phyloP scores from a whole-genome alignment of 2,113 vertebrate genomes.

The Sarotherodon lohbergeri region DNA sequence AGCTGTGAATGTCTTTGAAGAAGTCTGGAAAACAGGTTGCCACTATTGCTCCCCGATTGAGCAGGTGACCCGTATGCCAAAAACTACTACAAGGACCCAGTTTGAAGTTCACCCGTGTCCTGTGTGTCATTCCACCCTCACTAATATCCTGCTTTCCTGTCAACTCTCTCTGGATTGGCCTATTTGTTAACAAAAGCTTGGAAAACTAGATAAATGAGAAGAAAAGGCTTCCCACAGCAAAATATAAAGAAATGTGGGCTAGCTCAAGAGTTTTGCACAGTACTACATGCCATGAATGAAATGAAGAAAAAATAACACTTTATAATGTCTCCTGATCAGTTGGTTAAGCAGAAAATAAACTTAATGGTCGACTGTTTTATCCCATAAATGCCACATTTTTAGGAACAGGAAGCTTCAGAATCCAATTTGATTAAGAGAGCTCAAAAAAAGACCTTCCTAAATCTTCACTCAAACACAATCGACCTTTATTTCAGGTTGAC shows the following conservation, averaged over 20 bases:
- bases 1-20: neutral
- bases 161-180: neutral
- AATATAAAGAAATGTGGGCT: neutral
- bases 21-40: neutral
- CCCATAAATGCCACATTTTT: neutral
- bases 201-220: neutral
- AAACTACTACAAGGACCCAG: neutral
- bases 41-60: neutral
- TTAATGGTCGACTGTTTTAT: neutral
- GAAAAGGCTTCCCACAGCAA: fast-evolving
- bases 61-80: neutral
- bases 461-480: neutral
- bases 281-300: neutral
- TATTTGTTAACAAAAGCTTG: neutral
- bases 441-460: neutral
- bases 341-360: neutral
- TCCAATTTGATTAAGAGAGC: neutral
- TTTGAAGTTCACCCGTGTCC: neutral
- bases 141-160: neutral
- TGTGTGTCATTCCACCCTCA: neutral
- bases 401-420: neutral
- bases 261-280: neutral
- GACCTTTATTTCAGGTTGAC: neutral
- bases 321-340: neutral
- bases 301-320: neutral